These are phyloP conservation scores for Rhagoletis pomonella DNA, from an alignment of 1,140 invertebrate species.

Conservation along the genomic window DNA sequence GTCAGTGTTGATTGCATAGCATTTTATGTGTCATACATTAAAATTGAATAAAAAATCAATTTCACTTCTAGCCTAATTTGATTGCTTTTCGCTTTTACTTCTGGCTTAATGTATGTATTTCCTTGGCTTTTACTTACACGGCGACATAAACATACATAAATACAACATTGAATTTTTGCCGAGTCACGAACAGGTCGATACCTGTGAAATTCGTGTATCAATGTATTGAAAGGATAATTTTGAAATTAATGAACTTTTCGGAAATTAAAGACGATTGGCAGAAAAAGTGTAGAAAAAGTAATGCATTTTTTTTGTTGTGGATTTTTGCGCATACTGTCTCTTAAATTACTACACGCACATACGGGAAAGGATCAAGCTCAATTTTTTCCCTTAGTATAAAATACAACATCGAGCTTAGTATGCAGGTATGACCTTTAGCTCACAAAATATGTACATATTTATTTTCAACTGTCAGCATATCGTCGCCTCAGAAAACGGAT, in stretches of 20 bases:
- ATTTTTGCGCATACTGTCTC: background rate
- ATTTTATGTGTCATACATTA: constrained; percentile 62
- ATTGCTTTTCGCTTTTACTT: constrained; percentile 61
- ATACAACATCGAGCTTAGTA: too few species aligned
- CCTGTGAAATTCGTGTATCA: too few species aligned
- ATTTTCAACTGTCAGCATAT: too few species aligned
- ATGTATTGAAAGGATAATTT: background rate
- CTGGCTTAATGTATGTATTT: background rate
- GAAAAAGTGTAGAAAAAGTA: background rate
- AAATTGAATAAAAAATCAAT: constrained; percentile 74
- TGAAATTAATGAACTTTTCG: background rate
- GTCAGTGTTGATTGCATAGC: constrained; percentile 59
- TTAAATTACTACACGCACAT: too few species aligned
- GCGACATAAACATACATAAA: background rate
- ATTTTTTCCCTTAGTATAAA: too few species aligned
- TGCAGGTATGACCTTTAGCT: too few species aligned
- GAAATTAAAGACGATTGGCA: background rate
- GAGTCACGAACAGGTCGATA: too few species aligned
- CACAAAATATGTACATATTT: too few species aligned
- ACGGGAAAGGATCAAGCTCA: too few species aligned
- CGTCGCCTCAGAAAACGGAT: too few species aligned
- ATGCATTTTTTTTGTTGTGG: background rate
- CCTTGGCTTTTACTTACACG: background rate
- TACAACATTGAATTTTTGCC: too few species aligned
- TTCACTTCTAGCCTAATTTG: constrained; percentile 73